A percentile compares a stretch with the other conserved stretches of the same genome.
Conservation (phyloP, 2,888 invertebrate genomes). For the Pristionchus arcanus region DNA sequence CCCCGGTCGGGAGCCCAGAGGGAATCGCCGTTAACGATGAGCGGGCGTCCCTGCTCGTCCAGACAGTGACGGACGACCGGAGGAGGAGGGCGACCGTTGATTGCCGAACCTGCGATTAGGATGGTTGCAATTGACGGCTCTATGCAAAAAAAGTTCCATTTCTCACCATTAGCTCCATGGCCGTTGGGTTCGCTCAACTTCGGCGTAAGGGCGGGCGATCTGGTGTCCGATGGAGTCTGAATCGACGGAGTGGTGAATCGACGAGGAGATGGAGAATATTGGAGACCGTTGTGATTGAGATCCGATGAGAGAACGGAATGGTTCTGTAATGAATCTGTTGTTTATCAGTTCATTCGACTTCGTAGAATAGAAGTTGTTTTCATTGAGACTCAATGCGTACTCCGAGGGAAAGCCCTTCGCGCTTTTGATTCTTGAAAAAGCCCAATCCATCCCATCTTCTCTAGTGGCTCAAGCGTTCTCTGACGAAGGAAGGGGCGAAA, state of each 20-base stretch:
- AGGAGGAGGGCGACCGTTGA: background rate
- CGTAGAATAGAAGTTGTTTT: background rate
- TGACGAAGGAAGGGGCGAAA: background rate
- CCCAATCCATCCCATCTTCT: background rate
- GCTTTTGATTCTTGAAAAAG: background rate
- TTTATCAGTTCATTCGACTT: too few relatives aligned
- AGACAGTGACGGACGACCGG: slow-evolving; percentile 19
- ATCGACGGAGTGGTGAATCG: slow-evolving; percentile 2
- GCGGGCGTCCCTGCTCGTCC: background rate
- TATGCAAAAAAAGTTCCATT: background rate
- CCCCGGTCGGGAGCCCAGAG: slow-evolving; percentile 5
- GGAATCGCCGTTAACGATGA: slow-evolving; percentile 23
- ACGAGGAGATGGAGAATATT: slow-evolving; percentile 15
- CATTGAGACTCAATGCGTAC: background rate
- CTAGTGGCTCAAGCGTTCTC: slow-evolving; percentile 6
- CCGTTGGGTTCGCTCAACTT: slow-evolving; percentile 29
- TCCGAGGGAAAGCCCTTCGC: background rate
- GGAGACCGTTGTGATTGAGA: slow-evolving; percentile 38
- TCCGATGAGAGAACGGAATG: slow-evolving; percentile 4
- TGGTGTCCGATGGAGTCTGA: background rate
- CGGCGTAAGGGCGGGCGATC: slow-evolving; percentile 20
- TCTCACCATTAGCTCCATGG: background rate
- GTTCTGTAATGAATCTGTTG: background rate
- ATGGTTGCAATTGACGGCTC: background rate
- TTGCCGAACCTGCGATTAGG: background rate